Evolutionary conservation across 2,888 invertebrate genomes (phyloP), one percentile per base, ranked within the genome.

Genomic region (Apodemia hepburni): DNA sequence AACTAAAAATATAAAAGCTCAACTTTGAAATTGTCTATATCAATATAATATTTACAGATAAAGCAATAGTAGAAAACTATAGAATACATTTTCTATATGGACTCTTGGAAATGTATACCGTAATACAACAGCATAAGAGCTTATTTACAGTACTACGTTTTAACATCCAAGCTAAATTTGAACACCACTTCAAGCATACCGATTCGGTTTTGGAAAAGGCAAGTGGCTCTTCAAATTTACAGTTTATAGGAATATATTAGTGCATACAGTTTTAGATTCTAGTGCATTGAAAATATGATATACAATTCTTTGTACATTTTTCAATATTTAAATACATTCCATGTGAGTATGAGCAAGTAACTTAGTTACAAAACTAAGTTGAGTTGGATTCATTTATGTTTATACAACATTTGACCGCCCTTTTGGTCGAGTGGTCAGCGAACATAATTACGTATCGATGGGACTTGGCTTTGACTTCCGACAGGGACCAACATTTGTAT

Each of bases 181-280:
- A 78, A 80, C 81, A 72, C 71, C 72, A 73, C 78, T 78, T 75
- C 73, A 71, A 73, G 77, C 77, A 80, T 80, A 79, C 80, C 79
- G 77, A 79, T 79, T 79, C 78, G 75, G 78, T 80, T 81, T 82
- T 79, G 75, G 51, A 82, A 82, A 82, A 80, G 77, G 75, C 80
- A 74, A 82, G 80, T 78, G 80, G 74, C 79, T 78, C 78, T 84
- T 80, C 73, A 79, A 83, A 82, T 82, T 82, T 81, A 79, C 76
- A 75, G 73, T 69, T 70, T 74, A 69, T 70, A 67, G 74, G 73
- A 72, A 71, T 70, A 68, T 65, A 64, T 65, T 42, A 71, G 69
- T 66, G 66, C 70, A 69, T 59, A 65, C 69, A 62, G 75, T 72
- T 75, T 75, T 77, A 72, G 71, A 74, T 75, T 75, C 68, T 72